Evolutionary conservation across 2,888 invertebrate genomes (phyloP), one percentile per base, ranked within the genome.

Genomic region (Heliconius sara): DNA sequence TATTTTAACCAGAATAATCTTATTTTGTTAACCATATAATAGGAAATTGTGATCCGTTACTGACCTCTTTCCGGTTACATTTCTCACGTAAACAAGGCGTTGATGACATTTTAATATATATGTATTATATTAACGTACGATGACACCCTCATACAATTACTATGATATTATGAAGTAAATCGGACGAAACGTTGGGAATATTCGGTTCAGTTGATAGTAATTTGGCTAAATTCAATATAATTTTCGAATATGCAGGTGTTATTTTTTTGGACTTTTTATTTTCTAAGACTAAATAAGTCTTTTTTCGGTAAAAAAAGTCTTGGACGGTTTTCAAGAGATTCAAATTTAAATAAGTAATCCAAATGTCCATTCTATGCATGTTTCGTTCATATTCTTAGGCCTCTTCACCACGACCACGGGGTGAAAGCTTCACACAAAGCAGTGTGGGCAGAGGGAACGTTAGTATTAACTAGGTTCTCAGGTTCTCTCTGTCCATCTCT

Each of bases 41-140:
- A 85, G 86, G 85, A 87, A 85, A 85, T 84, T 76, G 80, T 84
- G 86, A 86, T 86, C 88, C 87, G 87, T 86, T 86, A 87, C 83
- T 82, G 85, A 85, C 86, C 86, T 83, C 82, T 77, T 86, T 87
- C 87, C 87, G 86, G 84, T 83, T 76, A 22, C 39, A 57, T 72
- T 86, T 86, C 85, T 84, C 86, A 85, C 85, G 83, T 78, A 78
- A 85, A 85, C 84, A 81, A 87, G 85, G 84, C 84, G 85, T 82
- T 88, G 88, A 88, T 89, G 87, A 70, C 82, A 85, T 88, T 88
- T 86, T 88, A 87, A 88, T 87, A 84, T 70, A 87, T 86, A 39
- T 39, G 39, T 39, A 52, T 52, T 52, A 83, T 73, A 72, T 71
- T 16, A 65, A 65, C 65, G 82, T 63, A 74, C 79, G 78, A 80